A percentile compares a stretch with the other conserved stretches of the same genome.
phyloP scores from a whole-genome alignment of 1,140 invertebrate species.

The Sitobion miscanthi region DNA sequence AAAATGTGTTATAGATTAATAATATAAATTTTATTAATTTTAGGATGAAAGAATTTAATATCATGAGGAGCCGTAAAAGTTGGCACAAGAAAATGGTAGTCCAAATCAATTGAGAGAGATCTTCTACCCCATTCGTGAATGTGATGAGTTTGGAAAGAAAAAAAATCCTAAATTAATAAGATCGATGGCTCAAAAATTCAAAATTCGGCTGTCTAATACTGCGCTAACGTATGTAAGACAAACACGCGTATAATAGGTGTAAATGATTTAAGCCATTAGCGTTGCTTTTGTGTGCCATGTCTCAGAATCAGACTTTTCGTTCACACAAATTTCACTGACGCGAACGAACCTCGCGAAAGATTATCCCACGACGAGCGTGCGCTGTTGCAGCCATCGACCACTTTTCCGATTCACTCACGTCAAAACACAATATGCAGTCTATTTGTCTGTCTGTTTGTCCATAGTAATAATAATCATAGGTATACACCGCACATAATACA shows the following conservation, averaged over 20 bases:
- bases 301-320: not conserved
- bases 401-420: constrained; percentile 46
- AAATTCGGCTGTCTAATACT: not conserved
- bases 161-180: not conserved
- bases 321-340: constrained; percentile 34
- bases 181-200: not conserved
- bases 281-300: not conserved
- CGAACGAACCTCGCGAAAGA: not conserved
- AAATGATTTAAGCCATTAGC: not conserved
- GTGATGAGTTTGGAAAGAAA: not conserved
- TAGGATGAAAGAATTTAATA: too few species aligned
- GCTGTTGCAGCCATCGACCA: constrained; percentile 25
- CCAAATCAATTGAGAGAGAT: too few species aligned
- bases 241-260: not conserved
- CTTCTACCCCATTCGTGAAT: too few species aligned
- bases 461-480: constrained; percentile 31
- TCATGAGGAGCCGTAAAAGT: too few species aligned
- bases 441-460: constrained; percentile 48
- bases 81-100: too few species aligned
- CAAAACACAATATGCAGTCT: constrained; percentile 51
- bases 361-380: constrained; percentile 44
- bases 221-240: not conserved
- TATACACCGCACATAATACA: not conserved
- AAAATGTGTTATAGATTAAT: too few species aligned
- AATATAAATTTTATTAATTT: too few species aligned